Percentiles rank a stretch among this genome's conserved stretches.
Evolutionary conservation across 1,140 invertebrate species (phyloP).

Genomic region (Octopus sinensis): DNA sequence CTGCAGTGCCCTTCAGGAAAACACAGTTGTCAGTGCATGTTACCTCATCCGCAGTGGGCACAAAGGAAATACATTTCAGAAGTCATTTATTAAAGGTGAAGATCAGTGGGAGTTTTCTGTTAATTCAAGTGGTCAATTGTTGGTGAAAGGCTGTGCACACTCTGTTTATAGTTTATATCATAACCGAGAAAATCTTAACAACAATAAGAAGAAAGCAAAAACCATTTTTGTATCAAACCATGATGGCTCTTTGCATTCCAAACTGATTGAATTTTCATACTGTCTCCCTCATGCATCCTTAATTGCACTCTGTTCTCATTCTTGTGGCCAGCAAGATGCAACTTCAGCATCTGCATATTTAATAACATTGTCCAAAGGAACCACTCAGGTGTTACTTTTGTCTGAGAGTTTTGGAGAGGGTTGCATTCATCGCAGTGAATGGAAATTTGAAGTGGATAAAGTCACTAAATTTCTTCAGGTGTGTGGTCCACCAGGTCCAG

Average conservation of each 20-base stretch:
- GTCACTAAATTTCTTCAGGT: constrained; percentile 17
- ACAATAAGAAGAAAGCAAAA: not conserved
- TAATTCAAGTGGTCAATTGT: constrained; percentile 19
- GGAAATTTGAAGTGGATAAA: constrained; percentile 29
- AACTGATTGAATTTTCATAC: constrained; percentile 17
- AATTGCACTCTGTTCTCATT: constrained; percentile 39
- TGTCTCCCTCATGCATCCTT: constrained; percentile 22
- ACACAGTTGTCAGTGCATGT: constrained; percentile 9
- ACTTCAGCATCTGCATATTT: constrained; percentile 33
- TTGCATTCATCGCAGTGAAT: constrained; percentile 28
- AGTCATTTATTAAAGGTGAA: constrained; percentile 29
- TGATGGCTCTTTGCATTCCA: not conserved
- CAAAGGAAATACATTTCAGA: constrained; percentile 28
- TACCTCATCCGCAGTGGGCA: constrained; percentile 35
- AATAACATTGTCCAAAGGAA: constrained; percentile 19
- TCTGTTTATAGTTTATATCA: constrained; percentile 31
- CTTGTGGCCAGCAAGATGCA: constrained; percentile 32
- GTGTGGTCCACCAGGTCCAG: constrained; percentile 35
- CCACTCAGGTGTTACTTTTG: constrained; percentile 16
- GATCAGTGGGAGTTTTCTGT: constrained; percentile 35
- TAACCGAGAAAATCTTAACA: constrained; percentile 29
- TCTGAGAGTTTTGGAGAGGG: constrained; percentile 20
- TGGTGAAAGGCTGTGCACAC: constrained; percentile 20
- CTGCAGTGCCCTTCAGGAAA: constrained; percentile 25
- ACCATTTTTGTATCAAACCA: not conserved